Conservation (phyloP, 2,888 invertebrate genomes). For the Rapana venosa region DNA sequence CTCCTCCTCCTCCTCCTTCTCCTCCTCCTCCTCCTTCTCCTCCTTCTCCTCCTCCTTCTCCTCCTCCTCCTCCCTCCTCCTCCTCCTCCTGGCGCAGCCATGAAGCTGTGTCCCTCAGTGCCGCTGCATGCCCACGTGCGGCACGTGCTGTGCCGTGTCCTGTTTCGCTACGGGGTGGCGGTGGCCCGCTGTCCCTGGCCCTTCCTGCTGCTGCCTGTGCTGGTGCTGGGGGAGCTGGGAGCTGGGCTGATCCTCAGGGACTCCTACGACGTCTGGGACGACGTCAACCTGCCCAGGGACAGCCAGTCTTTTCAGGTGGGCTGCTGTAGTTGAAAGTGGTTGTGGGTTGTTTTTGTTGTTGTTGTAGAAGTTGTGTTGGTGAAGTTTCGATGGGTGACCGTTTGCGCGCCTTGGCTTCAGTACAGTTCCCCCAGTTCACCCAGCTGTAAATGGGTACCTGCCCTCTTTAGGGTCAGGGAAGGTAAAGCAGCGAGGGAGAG, state of each 20-base stretch:
- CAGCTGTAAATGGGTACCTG: no score
- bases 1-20: neutral
- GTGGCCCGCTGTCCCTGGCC: slow-evolving; percentile 52
- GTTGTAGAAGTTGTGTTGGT: no score
- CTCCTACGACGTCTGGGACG: slow-evolving; percentile 55
- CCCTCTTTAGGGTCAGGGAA: no score
- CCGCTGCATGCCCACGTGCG: slow-evolving; percentile 17
- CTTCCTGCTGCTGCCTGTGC: slow-evolving; percentile 47
- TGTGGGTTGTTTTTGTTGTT: no score
- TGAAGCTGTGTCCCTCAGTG: neutral
- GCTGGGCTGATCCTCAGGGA: slow-evolving; percentile 45
- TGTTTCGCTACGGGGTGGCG: slow-evolving; percentile 51
- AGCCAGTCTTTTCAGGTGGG: slow-evolving; percentile 55
- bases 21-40: no score
- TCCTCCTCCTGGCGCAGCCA: neutral
- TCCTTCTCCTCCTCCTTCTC: neutral
- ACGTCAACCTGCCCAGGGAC: slow-evolving; percentile 64
- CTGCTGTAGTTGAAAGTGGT: neutral
- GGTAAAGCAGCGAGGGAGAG: no score
- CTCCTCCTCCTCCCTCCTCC: neutral
- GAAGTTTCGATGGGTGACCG: no score
- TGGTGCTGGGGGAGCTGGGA: slow-evolving; percentile 54
- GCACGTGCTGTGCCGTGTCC: slow-evolving; percentile 21
- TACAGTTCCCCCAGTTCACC: no score
- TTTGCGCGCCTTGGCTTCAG: no score